Conservation (phyloP, 1,140 invertebrate species). For the Phortica variegata region DNA sequence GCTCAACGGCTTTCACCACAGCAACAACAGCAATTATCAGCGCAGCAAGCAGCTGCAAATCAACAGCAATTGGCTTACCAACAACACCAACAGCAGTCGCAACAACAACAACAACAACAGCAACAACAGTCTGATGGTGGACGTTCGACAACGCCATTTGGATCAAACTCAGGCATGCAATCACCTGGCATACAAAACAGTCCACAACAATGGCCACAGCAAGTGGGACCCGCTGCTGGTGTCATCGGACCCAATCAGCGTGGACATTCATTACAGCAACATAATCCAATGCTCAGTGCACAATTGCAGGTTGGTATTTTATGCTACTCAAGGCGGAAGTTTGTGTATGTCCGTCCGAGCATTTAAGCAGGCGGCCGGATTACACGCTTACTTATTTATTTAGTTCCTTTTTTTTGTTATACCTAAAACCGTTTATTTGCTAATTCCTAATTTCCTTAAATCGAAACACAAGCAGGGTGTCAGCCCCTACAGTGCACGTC, state of each 20-base stretch:
- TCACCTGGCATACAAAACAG: slow-evolving; percentile 45
- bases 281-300: slow-evolving; percentile 79
- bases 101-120: slow-evolving; percentile 39
- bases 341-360: too few species aligned
- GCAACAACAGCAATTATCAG: slow-evolving; percentile 31
- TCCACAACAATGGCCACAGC: slow-evolving; percentile 35
- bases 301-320: slow-evolving; percentile 65
- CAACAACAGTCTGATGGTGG: slow-evolving; percentile 38
- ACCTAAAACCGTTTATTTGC: too few species aligned
- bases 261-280: slow-evolving; percentile 61
- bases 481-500: slow-evolving; percentile 45
- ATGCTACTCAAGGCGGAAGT: not conserved
- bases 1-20: slow-evolving; percentile 48
- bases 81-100: slow-evolving; percentile 26
- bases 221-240: slow-evolving; percentile 11
- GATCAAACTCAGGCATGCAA: slow-evolving; percentile 33
- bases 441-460: not conserved
- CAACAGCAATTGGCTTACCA: slow-evolving; percentile 47
- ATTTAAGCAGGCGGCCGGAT: too few species aligned
- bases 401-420: slow-evolving; percentile 1
- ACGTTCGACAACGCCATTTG: slow-evolving; percentile 36
- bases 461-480: slow-evolving; percentile 28
- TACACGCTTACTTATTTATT: too few species aligned
- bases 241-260: slow-evolving; percentile 22
- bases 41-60: slow-evolving; percentile 33